A percentile compares a stretch with the other conserved stretches of the same genome.
Conservation (phyloP, 2,113 vertebrate genomes). For the Lamprologus lemairii region DNA sequence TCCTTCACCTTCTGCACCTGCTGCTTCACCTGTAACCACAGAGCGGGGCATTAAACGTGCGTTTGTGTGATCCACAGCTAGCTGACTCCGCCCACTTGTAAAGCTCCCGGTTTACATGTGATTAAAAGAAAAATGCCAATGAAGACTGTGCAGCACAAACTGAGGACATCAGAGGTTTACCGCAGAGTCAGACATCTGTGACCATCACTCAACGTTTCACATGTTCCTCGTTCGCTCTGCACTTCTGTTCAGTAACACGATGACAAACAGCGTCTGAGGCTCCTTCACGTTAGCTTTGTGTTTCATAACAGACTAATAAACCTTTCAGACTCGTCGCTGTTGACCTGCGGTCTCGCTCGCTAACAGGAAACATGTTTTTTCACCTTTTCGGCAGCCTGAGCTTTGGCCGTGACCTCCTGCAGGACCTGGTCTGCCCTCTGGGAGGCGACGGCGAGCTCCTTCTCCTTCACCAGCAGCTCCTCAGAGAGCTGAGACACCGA, state of each 20-base stretch:
- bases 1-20: conserved; percentile 84
- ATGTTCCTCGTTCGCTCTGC: not conserved
- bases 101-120: accelerated
- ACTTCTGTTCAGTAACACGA: not conserved
- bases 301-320: not conserved
- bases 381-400: conserved; percentile 76
- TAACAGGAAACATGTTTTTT: not conserved
- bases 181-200: not conserved
- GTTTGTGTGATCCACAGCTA: not conserved
- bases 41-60: accelerated
- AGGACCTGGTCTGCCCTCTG: conserved; percentile 74
- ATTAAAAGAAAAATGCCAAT: not conserved
- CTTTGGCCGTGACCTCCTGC: conserved; percentile 76
- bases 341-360: not conserved
- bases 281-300: accelerated
- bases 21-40: conserved; percentile 56
- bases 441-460: conserved; percentile 75
- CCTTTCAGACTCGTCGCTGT: not conserved
- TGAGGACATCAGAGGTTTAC: not conserved
- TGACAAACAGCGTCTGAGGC: not conserved
- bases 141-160: accelerated
- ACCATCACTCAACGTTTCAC: not conserved
- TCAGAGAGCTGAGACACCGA: conserved; percentile 75
- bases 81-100: not conserved
- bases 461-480: conserved; percentile 72